Evolutionary conservation across 2,888 invertebrate species (phyloP).

Genomic region (Julus scandinavius): DNA sequence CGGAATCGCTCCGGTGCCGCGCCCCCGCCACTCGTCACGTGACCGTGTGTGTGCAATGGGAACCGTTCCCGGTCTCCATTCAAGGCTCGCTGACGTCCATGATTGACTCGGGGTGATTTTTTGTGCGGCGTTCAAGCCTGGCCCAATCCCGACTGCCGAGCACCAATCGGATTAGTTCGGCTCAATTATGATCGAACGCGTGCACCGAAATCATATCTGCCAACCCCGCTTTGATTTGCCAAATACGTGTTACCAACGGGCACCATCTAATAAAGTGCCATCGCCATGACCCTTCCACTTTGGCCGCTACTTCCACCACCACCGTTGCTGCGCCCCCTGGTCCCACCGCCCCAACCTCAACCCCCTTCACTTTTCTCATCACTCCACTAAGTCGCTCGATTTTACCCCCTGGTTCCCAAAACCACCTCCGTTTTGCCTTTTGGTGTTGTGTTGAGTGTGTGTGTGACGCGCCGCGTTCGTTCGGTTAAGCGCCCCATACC

Average conservation of each 20-base stretch:
- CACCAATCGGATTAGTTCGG: slow-evolving; percentile 58
- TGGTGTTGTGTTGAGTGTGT: background rate
- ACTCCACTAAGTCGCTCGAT: background rate
- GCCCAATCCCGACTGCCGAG: slow-evolving; percentile 49
- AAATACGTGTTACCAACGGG: slow-evolving; percentile 46
- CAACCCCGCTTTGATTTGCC: slow-evolving; percentile 55
- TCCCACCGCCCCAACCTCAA: background rate
- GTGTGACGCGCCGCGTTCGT: background rate
- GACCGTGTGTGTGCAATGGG: background rate
- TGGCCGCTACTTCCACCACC: background rate
- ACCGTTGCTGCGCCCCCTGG: too few species aligned
- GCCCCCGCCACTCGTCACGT: background rate
- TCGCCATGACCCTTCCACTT: slow-evolving; percentile 30
- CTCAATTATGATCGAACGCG: slow-evolving; percentile 58
- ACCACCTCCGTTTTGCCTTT: background rate
- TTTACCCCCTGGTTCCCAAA: background rate
- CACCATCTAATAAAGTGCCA: slow-evolving; percentile 1
- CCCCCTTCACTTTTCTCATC: background rate
- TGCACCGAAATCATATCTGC: slow-evolving; percentile 28
- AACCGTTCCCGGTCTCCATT: background rate
- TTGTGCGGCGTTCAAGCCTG: slow-evolving; percentile 5
- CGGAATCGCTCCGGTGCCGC: background rate
- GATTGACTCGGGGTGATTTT: slow-evolving; percentile 51
- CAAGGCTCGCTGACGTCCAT: slow-evolving; percentile 48
- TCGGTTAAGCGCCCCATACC: background rate